Evolutionary conservation across 1,140 invertebrate species (phyloP), one percentile per base, ranked within the genome.

Genomic region (Macrosteles quadrilineatus): DNA sequence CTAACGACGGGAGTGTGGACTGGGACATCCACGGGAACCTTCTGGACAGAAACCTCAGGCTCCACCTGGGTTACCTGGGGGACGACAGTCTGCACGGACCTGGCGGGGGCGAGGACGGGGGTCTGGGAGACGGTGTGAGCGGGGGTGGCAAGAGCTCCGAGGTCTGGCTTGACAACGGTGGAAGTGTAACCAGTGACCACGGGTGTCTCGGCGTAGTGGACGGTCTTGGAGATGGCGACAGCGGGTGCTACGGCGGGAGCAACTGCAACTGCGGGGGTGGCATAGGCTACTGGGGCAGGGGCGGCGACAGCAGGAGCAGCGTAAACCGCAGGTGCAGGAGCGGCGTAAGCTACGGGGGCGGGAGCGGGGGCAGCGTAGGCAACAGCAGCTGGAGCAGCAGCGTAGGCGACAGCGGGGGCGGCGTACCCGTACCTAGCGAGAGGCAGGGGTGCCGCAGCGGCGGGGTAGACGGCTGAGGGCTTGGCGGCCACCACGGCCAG

Each of bases 401-500:
- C 12, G 31, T 69, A 17, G 14, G 78, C 79, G 36, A 76, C 77
- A 36, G 80, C 78, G 30, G 70, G 72, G 53, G 71, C 64, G 32
- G 62, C 43, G 25, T 79, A 78, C 19, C 19, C 63, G 36, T 47
- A 25, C 36, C 19, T 79, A 79, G 19, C 79, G 74, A 40, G 43
- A 43, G 72, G 68, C 27, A 70, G 67, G 55, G 71, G 71, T 45
- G 72, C 69, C 40, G 62, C 50, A 30, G 65, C 21, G 50, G 69
- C 72, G 12, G 59, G 23, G 29, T 40, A 17, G 31, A 71, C 25
- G 14, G 78, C 79, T 30, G 76, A 77, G 30, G 81, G 85, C 73
- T 81, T 80, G 74, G 85, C 85, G 73, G 82, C 75, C 70, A 83
- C 85, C 68, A 84, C 79, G 75, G 86, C 86, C 74, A 87, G 75